Evolutionary conservation across 2,888 invertebrate genomes (phyloP).

Genomic region (Drosophila barbarae): DNA sequence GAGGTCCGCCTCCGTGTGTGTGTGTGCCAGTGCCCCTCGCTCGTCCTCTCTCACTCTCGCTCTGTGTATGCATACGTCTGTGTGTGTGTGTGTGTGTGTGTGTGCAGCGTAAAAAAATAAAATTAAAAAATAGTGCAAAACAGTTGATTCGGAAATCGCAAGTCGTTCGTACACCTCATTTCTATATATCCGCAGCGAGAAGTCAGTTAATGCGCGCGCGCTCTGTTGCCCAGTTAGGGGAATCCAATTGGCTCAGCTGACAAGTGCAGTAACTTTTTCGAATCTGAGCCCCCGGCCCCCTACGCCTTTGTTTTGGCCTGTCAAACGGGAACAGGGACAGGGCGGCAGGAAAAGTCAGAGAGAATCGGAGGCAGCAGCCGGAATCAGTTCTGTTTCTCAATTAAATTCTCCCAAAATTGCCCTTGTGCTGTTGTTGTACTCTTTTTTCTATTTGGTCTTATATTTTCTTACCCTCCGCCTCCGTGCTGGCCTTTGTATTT

Average conservation of each 20-base stretch:
- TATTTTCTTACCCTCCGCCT: neutral
- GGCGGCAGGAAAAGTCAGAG: neutral
- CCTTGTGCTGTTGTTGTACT: neutral
- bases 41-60: neutral
- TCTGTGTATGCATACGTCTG: slow-evolving; percentile 16
- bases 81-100: neutral
- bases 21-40: slow-evolving; percentile 8
- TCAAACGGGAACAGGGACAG: slow-evolving; percentile 4
- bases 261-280: slow-evolving; percentile 37
- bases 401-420: slow-evolving; percentile 7
- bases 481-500: slow-evolving; percentile 1
- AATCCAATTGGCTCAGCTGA: slow-evolving; percentile 42
- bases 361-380: slow-evolving; percentile 1
- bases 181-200: slow-evolving; percentile 19
- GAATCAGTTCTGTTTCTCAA: slow-evolving; percentile 4
- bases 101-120: slow-evolving; percentile 1
- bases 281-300: neutral
- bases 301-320: slow-evolving; percentile 16
- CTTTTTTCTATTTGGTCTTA: neutral
- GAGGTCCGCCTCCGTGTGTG: slow-evolving; percentile 4
- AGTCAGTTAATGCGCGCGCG: slow-evolving; percentile 34
- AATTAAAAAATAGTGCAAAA: slow-evolving; percentile 18
- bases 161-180: slow-evolving; percentile 24
- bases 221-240: slow-evolving; percentile 26
- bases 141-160: slow-evolving; percentile 30